Evolutionary conservation across 2,888 invertebrate species (phyloP).

Genomic region (Notodonta dromedarius): DNA sequence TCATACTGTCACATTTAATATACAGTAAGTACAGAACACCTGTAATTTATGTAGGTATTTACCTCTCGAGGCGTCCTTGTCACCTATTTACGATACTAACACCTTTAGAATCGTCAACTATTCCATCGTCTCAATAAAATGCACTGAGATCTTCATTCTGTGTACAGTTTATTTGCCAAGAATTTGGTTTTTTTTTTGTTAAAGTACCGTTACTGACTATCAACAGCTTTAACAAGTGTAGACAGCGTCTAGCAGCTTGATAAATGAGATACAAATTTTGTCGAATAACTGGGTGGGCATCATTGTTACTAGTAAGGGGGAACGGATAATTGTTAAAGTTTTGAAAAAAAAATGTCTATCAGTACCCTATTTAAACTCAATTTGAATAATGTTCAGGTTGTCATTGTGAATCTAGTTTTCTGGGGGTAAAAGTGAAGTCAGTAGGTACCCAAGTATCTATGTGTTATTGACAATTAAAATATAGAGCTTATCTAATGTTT

Average conservation of each 20-base stretch:
- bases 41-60: constrained; percentile 32
- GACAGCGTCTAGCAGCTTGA: constrained; percentile 51
- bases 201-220: constrained; percentile 41
- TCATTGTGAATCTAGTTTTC: too few relatives aligned
- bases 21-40: constrained; percentile 37
- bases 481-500: too few relatives aligned
- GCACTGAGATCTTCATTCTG: constrained; percentile 12
- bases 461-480: too few relatives aligned
- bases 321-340: too few relatives aligned
- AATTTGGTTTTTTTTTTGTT: constrained; percentile 37
- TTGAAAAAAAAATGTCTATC: too few relatives aligned
- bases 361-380: too few relatives aligned
- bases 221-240: constrained; percentile 48
- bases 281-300: not conserved
- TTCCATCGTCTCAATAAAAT: constrained; percentile 7
- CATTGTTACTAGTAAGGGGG: too few relatives aligned
- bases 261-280: constrained; percentile 42
- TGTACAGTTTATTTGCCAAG: constrained; percentile 53
- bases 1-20: constrained; percentile 57
- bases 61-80: not conserved
- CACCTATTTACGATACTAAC: constrained; percentile 14
- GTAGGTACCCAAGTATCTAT: too few relatives aligned
- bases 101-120: constrained; percentile 3
- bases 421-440: too few relatives aligned
- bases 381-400: too few relatives aligned